Percentiles rank a stretch among this genome's conserved stretches.
Evolutionary conservation across 2,888 invertebrate genomes (phyloP).

Genomic region (Chloroclysta siterata): DNA sequence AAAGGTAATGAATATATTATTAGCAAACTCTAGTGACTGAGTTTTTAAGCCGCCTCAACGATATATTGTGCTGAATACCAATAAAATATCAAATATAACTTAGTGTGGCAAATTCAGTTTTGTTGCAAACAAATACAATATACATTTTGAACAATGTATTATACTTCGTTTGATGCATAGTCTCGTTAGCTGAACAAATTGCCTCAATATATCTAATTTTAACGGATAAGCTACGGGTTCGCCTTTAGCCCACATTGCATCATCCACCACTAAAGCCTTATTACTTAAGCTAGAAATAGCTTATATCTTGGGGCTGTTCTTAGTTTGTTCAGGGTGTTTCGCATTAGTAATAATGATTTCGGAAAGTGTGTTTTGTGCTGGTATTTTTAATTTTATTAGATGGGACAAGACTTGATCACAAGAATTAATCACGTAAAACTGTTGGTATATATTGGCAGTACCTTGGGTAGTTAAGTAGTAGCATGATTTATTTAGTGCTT

Average conservation of each 20-base stretch:
- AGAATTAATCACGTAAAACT: too few species aligned
- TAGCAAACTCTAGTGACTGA: too few species aligned
- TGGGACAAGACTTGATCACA: too few species aligned
- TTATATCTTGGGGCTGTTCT: neutral
- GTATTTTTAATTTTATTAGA: too few species aligned
- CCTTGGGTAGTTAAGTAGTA: too few species aligned
- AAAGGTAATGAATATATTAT: too few species aligned
- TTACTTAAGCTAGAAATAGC: neutral
- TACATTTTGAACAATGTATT: constrained; percentile 22
- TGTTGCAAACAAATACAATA: neutral
- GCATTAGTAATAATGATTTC: neutral
- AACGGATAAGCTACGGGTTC: constrained; percentile 12
- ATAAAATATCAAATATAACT: too few species aligned
- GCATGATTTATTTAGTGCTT: too few species aligned
- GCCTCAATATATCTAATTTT: constrained; percentile 25
- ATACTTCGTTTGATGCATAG: constrained; percentile 26
- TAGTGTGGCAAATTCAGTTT: neutral
- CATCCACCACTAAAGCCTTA: constrained; percentile 4
- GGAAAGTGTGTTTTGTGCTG: too few species aligned
- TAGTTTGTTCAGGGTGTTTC: neutral
- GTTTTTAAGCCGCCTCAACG: too few species aligned
- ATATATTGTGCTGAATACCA: too few species aligned
- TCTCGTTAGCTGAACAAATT: constrained; percentile 31
- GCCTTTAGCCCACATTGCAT: constrained; percentile 12
- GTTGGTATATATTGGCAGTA: too few species aligned